Percentiles rank a stretch among this genome's conserved stretches.
Evolutionary conservation across 1,140 invertebrate genomes (phyloP).

Genomic region (Globodera rostochiensis): DNA sequence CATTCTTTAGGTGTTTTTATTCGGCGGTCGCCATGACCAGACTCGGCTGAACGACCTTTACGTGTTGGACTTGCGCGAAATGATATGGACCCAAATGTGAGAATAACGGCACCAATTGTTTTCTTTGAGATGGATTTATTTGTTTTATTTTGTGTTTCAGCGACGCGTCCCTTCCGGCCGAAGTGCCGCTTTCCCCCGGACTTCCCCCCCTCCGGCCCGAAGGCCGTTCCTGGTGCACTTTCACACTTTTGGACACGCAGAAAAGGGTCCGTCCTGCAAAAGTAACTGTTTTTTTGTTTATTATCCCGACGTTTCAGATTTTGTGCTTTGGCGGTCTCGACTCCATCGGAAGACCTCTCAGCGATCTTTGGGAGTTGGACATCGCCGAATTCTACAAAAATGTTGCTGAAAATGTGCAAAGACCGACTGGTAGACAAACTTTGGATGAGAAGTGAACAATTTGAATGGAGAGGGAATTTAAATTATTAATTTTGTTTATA

Average conservation of each 20-base stretch:
- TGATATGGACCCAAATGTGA: slow-evolving; percentile 29
- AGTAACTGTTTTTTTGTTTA: not conserved
- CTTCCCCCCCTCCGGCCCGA: not conserved
- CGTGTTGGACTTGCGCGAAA: slow-evolving; percentile 11
- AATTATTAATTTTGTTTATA: too few species aligned
- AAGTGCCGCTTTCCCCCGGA: not conserved
- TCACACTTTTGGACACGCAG: slow-evolving; percentile 17
- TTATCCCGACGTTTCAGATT: slow-evolving; percentile 6
- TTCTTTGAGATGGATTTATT: not conserved
- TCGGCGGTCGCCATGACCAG: slow-evolving; percentile 25
- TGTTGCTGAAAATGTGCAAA: not conserved
- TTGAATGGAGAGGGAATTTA: too few species aligned
- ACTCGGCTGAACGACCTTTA: slow-evolving; percentile 25
- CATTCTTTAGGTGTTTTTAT: slow-evolving; percentile 11
- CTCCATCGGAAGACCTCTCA: slow-evolving; percentile 9
- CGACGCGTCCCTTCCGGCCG: not conserved
- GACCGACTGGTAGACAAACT: not conserved
- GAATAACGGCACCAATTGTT: not conserved
- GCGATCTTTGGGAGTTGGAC: slow-evolving; percentile 31
- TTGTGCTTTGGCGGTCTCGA: slow-evolving; percentile 16
- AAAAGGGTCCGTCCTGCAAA: slow-evolving; percentile 7
- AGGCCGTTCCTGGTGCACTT: slow-evolving; percentile 24
- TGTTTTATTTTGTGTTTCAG: not conserved
- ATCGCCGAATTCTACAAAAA: slow-evolving; percentile 2
- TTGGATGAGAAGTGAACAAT: not conserved